Base-by-base conservation (phyloP, 2,888 invertebrate species). In the Ophonus ardosiacus region DNA sequence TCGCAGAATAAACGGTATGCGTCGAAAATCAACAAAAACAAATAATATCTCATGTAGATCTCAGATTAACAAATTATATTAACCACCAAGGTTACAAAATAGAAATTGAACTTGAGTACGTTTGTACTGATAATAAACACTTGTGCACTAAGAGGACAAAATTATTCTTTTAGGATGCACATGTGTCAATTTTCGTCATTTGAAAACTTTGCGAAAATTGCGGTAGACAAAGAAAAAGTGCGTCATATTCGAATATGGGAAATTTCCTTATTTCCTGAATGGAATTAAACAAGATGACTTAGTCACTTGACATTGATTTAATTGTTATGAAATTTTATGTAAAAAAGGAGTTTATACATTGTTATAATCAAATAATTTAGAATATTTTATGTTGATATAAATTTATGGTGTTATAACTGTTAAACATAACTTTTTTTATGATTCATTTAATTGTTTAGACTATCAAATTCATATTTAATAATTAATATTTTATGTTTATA, bases 1-100 rank as follows among this genome's bases (percentile, higher is more conserved):
- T 21, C 3, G 21, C 21, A 71, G 10, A 71, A 43, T 0, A n/a
- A 43, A 71, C 7, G 71, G 40, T 15, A 71, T 31, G 18, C 31
- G 38, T 68, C 38, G 4, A 65, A 71, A 71, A 17, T 74, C 15
- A 74, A 74, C 71, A 74, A 74, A 74, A 43, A 74, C 15, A 68
- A 38, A 63, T 8, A 15, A 18, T 18, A 63, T 21, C 2, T 59
- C 59, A 8, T 21, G 68, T 68, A 68, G 7, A 38, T 31, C 13
- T 43, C 13, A 74, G 71, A 74, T 74, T 74, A 43, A 43, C 38
- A 74, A 13, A 74, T 74, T 43, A 74, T 13, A 68, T 24, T 40
- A 68, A 13, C 3, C 15, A 71, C 15, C 71, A 74, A 74, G 71
- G 71, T 74, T 74, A 68, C 7, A 38, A 74, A 13, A 21, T 74